Conservation (phyloP, 2,113 vertebrate genomes). For the Plecturocebus donacophilus region DNA sequence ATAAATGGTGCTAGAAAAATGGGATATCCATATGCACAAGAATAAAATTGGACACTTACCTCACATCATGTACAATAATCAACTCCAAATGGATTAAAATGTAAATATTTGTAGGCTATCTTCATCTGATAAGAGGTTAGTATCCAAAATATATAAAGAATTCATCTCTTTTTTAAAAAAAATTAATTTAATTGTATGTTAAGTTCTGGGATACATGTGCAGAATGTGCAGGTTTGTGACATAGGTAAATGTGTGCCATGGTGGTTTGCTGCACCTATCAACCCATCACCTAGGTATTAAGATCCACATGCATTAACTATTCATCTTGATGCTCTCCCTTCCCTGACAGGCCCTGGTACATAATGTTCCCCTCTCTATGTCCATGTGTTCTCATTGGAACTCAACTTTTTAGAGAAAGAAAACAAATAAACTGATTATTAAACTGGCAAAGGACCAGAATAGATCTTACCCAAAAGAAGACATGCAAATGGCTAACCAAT, state of each 20-base stretch:
- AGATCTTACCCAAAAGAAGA: neutral
- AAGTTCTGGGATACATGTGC: too few species aligned
- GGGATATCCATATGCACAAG: neutral
- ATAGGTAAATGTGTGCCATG: too few species aligned
- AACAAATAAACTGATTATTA: neutral
- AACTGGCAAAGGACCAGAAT: neutral
- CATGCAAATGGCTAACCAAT: neutral
- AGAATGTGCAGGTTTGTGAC: too few species aligned
- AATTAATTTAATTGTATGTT: too few species aligned
- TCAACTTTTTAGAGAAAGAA: neutral
- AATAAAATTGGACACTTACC: neutral
- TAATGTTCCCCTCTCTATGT: too few species aligned
- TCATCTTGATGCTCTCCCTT: too few species aligned
- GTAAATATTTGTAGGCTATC: neutral
- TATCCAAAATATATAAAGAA: neutral
- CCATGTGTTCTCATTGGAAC: too few species aligned
- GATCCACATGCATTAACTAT: too few species aligned
- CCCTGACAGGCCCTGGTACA: accelerated
- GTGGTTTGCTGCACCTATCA: too few species aligned
- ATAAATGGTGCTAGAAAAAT: neutral
- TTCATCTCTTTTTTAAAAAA: neutral
- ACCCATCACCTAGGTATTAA: too few species aligned
- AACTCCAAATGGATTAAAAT: neutral
- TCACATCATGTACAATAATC: neutral
- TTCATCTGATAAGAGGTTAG: neutral